Conservation (phyloP, 2,797 vertebrate genomes). For the Carapus acus region DNA sequence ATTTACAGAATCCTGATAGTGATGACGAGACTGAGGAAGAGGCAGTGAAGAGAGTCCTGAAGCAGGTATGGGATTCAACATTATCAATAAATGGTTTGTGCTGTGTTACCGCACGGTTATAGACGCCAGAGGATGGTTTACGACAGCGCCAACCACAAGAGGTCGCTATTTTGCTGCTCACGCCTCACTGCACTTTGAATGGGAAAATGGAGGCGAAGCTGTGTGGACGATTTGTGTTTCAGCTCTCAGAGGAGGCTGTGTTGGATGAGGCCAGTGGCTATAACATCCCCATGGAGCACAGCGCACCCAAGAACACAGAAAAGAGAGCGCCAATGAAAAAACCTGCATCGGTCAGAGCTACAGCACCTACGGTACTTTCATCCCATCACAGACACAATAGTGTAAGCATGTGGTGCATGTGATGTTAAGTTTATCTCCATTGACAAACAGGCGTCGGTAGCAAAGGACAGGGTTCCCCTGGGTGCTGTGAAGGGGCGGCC, state of each 20-base stretch:
- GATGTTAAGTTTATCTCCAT: too few species aligned
- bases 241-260: slow-evolving; percentile 89
- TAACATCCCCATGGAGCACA: slow-evolving; percentile 81
- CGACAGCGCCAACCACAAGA: slow-evolving; percentile 63
- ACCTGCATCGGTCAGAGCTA: too few species aligned
- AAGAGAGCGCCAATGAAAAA: slow-evolving; percentile 54
- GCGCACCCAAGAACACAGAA: slow-evolving; percentile 65
- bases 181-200: slow-evolving; percentile 14
- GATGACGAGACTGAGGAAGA: slow-evolving; percentile 91
- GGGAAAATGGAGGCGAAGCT: slow-evolving; percentile 5
- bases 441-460: slow-evolving; percentile 14
- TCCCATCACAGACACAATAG: too few species aligned
- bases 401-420: neutral
- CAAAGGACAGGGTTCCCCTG: slow-evolving; percentile 40
- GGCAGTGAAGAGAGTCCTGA: slow-evolving; percentile 80
- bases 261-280: slow-evolving; percentile 92
- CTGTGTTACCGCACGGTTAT: neutral
- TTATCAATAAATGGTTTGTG: neutral
- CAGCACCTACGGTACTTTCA: too few species aligned
- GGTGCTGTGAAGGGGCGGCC: slow-evolving; percentile 41
- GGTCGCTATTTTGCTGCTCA: slow-evolving; percentile 50
- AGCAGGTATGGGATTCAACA: slow-evolving; percentile 71
- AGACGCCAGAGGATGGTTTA: too few species aligned
- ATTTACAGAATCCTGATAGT: slow-evolving; percentile 80
- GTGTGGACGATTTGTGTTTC: slow-evolving; percentile 19